Evolutionary conservation across 2,113 vertebrate genomes (phyloP).

Genomic region (Fukomys damarensis): DNA sequence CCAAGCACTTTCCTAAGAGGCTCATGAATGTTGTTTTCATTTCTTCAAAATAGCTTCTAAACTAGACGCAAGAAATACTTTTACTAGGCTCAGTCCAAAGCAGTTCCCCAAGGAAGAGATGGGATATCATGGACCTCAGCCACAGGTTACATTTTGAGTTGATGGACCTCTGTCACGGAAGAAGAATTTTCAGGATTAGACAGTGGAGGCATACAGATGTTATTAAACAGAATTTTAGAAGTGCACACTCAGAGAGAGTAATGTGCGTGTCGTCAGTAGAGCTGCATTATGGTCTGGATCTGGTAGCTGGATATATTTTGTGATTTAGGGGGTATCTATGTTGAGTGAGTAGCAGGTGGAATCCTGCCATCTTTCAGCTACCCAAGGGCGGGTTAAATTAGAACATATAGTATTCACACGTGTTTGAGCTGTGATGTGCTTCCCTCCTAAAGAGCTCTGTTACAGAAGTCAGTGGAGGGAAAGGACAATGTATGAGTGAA

Average conservation of each 20-base stretch:
- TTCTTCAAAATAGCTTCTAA: not conserved
- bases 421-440: no score
- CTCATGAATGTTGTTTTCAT: not conserved
- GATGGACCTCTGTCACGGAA: not conserved
- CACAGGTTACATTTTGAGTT: not conserved
- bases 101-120: not conserved
- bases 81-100: not conserved
- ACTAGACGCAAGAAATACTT: not conserved
- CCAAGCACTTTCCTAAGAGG: not conserved
- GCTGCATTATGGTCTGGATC: not conserved
- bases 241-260: not conserved
- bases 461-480: not conserved
- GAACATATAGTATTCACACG: not conserved
- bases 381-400: not conserved
- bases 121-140: not conserved
- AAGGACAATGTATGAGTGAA: not conserved
- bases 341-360: not conserved
- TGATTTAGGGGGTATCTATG: not conserved
- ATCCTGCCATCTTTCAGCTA: not conserved
- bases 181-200: not conserved
- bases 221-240: not conserved
- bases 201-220: not conserved
- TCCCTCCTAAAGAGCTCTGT: not conserved
- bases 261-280: not conserved
- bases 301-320: not conserved